Evolutionary conservation across 1,140 invertebrate species (phyloP).

Genomic region (Lordiphosa clarofinis): DNA sequence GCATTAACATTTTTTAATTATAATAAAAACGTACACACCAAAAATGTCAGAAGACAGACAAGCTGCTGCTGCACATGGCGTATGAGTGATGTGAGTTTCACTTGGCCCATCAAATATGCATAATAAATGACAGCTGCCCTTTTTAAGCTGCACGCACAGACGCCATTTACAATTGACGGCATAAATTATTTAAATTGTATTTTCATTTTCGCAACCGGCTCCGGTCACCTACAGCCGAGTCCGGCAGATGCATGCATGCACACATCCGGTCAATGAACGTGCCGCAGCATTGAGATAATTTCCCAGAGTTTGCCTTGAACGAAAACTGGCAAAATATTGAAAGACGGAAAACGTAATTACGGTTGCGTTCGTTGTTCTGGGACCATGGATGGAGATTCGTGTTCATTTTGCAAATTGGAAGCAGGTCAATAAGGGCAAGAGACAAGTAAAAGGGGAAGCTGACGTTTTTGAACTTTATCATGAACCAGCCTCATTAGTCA

Average conservation of each 20-base stretch:
- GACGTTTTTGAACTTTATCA: no score
- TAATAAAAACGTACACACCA: no score
- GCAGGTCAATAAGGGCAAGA: slow-evolving; percentile 29
- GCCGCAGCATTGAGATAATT: slow-evolving; percentile 42
- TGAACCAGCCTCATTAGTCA: no score
- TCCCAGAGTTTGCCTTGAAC: slow-evolving; percentile 19
- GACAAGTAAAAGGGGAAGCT: slow-evolving; percentile 4
- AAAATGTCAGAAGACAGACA: slow-evolving; percentile 16
- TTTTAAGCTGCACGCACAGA: slow-evolving; percentile 26
- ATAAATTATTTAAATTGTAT: slow-evolving; percentile 57
- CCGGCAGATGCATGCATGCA: slow-evolving; percentile 42
- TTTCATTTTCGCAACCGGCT: slow-evolving; percentile 16
- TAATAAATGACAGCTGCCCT: slow-evolving; percentile 39
- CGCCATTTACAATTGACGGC: slow-evolving; percentile 30
- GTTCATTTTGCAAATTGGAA: slow-evolving; percentile 38
- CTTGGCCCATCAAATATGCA: slow-evolving; percentile 30
- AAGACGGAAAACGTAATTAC: slow-evolving; percentile 24
- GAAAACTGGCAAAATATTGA: not conserved
- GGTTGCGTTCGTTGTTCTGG: slow-evolving; percentile 2
- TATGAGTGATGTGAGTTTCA: slow-evolving; percentile 57
- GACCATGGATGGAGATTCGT: slow-evolving; percentile 9
- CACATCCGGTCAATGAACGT: slow-evolving; percentile 61
- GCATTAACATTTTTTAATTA: slow-evolving; percentile 74
- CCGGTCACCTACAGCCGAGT: slow-evolving; percentile 18
- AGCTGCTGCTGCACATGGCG: slow-evolving; percentile 48